Base-by-base conservation (phyloP, 2,888 invertebrate genomes). In the Chrysopilus asiliformis region DNA sequence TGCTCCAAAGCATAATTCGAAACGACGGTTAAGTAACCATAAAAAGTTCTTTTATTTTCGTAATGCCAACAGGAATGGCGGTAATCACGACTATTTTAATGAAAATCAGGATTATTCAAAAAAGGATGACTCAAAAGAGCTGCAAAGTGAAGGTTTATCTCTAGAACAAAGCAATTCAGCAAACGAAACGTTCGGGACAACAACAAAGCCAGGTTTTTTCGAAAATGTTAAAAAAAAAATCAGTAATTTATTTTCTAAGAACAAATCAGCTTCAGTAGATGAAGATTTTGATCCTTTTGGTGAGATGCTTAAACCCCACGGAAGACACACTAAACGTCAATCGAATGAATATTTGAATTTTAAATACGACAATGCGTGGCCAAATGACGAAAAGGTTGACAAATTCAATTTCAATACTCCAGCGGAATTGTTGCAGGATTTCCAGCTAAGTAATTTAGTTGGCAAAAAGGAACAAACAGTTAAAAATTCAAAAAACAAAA, bases 11-110 rank as follows among this genome's bases (percentile, higher is more conserved):
- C 3, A 4, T n/a, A 5, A 31, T 10, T 4, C n/a, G 18, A 17
- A 31, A 9, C 17, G 8, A 18, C n/a, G 12, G 9, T 18, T 27
- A 34, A 9, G 20, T 8, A 36, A 25, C 9, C 9, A 29, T 2
- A 17, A 14, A 10, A 38, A 14, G 12, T 38, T 38, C 20, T 33
- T 27, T 17, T 32, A 38, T 32, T 38, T 28, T 32, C 38, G 32
- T 14, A 31, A 10, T 10, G 10, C 31, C n/a, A 12, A 16, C 4
- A 12, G 19, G 10, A 8, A 22, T 22, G 22, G 22, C 7, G 10
- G 10, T 22, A 22, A 22, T 22, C 7, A 10, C 10, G 22, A 22
- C 7, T 22, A 22, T 22, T 10, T 8, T 8, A 22, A 22, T 22
- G 7, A 7, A 22, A n/a, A n/a, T n/a, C n/a, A n/a, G n/a, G n/a